These are phyloP conservation scores for Onthophagus sagittarius DNA, from an alignment of 2,888 invertebrate genomes.

Conservation along the genomic window DNA sequence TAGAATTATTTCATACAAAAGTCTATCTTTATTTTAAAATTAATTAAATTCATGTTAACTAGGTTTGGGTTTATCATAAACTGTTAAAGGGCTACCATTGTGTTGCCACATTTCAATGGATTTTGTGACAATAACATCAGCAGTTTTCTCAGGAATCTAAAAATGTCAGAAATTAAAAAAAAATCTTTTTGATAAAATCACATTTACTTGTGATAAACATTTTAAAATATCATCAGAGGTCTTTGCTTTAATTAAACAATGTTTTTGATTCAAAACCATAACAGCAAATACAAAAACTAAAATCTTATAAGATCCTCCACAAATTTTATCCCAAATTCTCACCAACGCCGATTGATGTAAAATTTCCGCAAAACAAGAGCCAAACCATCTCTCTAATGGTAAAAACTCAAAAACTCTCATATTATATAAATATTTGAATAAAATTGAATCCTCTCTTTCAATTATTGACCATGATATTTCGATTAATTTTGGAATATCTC, in stretches of 20 bases:
- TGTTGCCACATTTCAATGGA: slow-evolving; percentile 84
- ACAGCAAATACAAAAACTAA: slow-evolving; percentile 74
- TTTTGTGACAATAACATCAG: slow-evolving; percentile 80
- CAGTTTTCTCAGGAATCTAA: slow-evolving; percentile 74
- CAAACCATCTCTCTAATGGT: slow-evolving; percentile 75
- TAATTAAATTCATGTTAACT: slow-evolving; percentile 1
- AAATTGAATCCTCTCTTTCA: slow-evolving; percentile 71
- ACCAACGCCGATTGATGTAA: slow-evolving; percentile 74
- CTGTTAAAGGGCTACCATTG: slow-evolving; percentile 60
- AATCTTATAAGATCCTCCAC: slow-evolving; percentile 80
- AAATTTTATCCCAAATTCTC: slow-evolving; percentile 86
- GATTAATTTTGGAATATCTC: slow-evolving; percentile 62
- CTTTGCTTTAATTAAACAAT: slow-evolving; percentile 62
- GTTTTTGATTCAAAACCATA: slow-evolving; percentile 65
- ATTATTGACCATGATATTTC: slow-evolving; percentile 65
- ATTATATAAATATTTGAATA: slow-evolving; percentile 67
- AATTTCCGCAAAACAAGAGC: slow-evolving; percentile 77
- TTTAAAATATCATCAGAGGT: slow-evolving; percentile 59
- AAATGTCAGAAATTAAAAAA: slow-evolving; percentile 30
- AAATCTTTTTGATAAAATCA: not conserved
- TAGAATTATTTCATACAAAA: too few relatives aligned
- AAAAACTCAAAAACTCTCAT: slow-evolving; percentile 61
- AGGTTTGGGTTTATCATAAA: slow-evolving; percentile 45
- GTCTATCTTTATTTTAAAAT: too few relatives aligned
- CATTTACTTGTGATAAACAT: slow-evolving; percentile 62